A percentile compares a stretch with the other conserved stretches of the same genome.
phyloP scores from a whole-genome alignment of 1,140 invertebrate species.

The Acromyrmex charruanus region DNA sequence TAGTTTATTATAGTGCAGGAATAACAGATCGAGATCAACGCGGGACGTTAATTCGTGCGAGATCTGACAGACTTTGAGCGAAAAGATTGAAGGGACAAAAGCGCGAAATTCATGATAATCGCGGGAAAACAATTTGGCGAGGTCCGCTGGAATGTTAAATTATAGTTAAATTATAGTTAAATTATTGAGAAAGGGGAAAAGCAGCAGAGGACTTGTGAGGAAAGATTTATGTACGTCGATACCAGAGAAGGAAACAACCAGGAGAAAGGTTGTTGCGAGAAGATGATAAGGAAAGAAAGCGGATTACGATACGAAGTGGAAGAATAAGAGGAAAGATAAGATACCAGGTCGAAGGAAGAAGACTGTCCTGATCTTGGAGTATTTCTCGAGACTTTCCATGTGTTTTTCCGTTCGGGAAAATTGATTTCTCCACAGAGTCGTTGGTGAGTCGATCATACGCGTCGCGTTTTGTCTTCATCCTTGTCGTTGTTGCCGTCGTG shows the following conservation, averaged over 20 bases:
- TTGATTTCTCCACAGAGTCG: not conserved
- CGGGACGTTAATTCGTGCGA: not conserved
- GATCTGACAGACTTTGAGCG: not conserved
- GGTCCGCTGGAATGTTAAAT: not conserved
- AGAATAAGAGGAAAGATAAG: conserved; percentile 1
- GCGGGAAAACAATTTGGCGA: not conserved
- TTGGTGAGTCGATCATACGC: not conserved
- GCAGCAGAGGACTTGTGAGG: not conserved
- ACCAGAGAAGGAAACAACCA: not conserved
- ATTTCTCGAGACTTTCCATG: not conserved
- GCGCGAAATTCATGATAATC: not conserved
- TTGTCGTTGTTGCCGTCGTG: not conserved
- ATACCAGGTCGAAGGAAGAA: not conserved
- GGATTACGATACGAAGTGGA: not conserved
- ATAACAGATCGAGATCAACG: no score
- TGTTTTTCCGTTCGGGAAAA: not conserved
- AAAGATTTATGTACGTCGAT: not conserved
- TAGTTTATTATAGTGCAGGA: no score
- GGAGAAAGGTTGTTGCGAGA: not conserved
- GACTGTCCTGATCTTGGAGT: not conserved
- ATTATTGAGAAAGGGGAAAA: not conserved
- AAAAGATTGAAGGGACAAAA: not conserved
- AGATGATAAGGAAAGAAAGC: not conserved
- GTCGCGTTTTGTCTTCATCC: not conserved
- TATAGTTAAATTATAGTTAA: no score